These are phyloP conservation scores for Bryconaethiops microstoma DNA, from an alignment of 2,797 vertebrate species.

Conservation along the genomic window DNA sequence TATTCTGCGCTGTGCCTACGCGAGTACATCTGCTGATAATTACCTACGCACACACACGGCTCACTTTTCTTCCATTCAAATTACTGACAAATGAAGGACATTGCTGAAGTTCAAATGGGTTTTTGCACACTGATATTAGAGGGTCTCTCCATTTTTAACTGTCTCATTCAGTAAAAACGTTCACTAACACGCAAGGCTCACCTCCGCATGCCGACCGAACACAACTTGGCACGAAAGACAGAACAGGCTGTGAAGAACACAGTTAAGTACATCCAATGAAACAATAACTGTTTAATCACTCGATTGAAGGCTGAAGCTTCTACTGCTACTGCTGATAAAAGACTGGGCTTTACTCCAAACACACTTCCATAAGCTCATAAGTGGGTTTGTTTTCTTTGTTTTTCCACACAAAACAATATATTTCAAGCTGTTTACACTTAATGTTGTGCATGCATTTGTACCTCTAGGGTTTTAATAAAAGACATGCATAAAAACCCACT, in stretches of 20 bases:
- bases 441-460: not conserved
- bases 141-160: not conserved
- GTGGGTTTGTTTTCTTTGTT: not conserved
- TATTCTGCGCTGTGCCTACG: no score
- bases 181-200: not conserved
- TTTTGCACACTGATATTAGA: not conserved
- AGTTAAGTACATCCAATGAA: slow-evolving; percentile 14
- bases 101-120: no score
- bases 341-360: slow-evolving; percentile 18
- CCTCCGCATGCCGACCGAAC: slow-evolving; percentile 4
- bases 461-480: slow-evolving; percentile 11
- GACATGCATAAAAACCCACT: not conserved
- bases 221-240: slow-evolving; percentile 26
- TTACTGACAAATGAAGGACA: no score
- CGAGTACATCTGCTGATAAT: no score
- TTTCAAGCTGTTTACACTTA: slow-evolving; percentile 4
- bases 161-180: not conserved
- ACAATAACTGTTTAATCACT: slow-evolving; percentile 33
- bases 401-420: not conserved
- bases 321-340: slow-evolving; percentile 26
- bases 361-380: slow-evolving; percentile 4
- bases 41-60: no score
- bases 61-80: no score
- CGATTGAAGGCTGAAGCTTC: slow-evolving; percentile 10
- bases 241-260: slow-evolving; percentile 24